phyloP scores from a whole-genome alignment of 2,113 vertebrate species.

The Prionailurus viverrinus region DNA sequence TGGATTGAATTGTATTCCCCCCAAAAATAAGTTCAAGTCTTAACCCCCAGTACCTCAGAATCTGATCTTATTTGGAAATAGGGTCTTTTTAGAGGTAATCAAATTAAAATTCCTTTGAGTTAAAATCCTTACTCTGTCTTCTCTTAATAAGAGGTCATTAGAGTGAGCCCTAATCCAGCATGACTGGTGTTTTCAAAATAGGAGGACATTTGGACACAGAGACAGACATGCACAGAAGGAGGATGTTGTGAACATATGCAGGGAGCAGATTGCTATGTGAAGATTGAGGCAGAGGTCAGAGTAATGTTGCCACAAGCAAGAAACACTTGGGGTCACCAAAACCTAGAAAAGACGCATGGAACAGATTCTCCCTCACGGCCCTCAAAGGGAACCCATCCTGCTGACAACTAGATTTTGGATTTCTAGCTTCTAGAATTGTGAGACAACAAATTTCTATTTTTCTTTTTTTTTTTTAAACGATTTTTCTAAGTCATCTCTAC shows the following conservation, averaged over 20 bases:
- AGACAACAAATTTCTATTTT: background rate
- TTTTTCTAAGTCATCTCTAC: background rate
- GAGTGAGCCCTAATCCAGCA: background rate
- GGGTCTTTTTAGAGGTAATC: background rate
- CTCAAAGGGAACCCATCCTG: background rate
- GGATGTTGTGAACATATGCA: background rate
- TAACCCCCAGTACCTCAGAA: background rate
- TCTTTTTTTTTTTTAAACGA: background rate
- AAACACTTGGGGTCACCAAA: background rate
- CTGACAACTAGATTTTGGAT: background rate
- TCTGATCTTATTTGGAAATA: background rate
- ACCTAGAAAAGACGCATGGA: background rate
- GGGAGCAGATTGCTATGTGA: background rate
- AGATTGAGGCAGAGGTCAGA: background rate
- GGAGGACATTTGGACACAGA: background rate
- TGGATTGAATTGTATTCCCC: background rate
- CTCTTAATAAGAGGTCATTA: background rate
- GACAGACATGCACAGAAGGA: background rate
- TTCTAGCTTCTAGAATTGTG: background rate
- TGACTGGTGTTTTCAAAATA: background rate
- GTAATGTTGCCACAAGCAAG: background rate
- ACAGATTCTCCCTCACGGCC: background rate
- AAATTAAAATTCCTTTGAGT: background rate
- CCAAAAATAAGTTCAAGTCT: background rate
- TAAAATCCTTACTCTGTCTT: background rate